Percentiles rank a stretch among this genome's conserved stretches.
Evolutionary conservation across 2,113 vertebrate genomes (phyloP).

Genomic region (Rhinopomastus cyanomelas): DNA sequence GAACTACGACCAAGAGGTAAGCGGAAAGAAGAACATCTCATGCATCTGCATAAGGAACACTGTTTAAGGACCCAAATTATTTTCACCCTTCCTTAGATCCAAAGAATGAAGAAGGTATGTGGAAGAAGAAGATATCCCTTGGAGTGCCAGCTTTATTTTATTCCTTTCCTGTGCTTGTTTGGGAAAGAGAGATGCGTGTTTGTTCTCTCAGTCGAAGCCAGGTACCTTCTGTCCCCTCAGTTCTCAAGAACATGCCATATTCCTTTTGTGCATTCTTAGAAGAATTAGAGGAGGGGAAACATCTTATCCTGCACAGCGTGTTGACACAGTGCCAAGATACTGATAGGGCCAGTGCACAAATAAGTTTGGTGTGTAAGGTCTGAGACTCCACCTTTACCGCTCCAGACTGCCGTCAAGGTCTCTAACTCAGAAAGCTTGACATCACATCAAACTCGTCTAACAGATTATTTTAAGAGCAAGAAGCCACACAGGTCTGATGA

Average conservation of each 20-base stretch:
- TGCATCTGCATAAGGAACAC: neutral
- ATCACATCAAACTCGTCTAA: neutral
- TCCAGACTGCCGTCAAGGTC: neutral
- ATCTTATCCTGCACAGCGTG: neutral
- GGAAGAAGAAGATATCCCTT: neutral
- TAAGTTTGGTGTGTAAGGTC: constrained; percentile 10
- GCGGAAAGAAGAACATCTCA: neutral
- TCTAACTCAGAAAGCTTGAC: constrained; percentile 5
- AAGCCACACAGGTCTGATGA: neutral
- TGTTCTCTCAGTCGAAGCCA: neutral
- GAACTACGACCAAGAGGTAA: neutral
- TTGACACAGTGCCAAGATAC: constrained; percentile 16
- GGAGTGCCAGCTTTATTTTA: neutral
- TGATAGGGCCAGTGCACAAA: constrained; percentile 33
- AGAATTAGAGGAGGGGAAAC: neutral
- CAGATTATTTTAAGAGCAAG: neutral
- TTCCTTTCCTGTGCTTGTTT: neutral
- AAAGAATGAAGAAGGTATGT: neutral
- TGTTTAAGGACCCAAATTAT: neutral
- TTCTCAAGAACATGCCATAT: neutral
- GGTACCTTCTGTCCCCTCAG: neutral
- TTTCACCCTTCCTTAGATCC: neutral
- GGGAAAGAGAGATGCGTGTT: neutral
- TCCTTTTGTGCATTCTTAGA: neutral
- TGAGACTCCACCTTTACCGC: neutral